Evolutionary conservation across 2,888 invertebrate genomes (phyloP), one percentile per base, ranked within the genome.

Genomic region (Dicycla oo): DNA sequence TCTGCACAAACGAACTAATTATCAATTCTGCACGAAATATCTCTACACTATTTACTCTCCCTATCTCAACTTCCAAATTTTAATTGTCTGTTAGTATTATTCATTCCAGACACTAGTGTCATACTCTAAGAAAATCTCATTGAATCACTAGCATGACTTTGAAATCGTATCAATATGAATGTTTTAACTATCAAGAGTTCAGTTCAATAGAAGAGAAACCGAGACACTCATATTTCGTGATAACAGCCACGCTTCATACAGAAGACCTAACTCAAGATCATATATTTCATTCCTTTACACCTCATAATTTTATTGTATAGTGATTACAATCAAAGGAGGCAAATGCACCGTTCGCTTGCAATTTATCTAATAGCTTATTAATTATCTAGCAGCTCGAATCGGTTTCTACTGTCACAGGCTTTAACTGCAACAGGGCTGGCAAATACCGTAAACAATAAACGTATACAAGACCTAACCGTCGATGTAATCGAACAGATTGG

Each of bases 281-380:
- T 78, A 58, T 72, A 66, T 56, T 73, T 58, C 30, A 60, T 38
- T 63, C 30, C 18, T 67, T 56, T 64, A 64, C 78, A 63, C 66
- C 81, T 70, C 47, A 77, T 76, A 64, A 81, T 80, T 80, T 69
- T 69, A 72, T 53, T 72, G 54, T 49, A n/a, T 51, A 40, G 30
- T 45, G 68, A 81, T 78, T 66, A 58, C 18, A 66, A 78, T 81
- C 72, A 51, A 65, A 45, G 53, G 30, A 57, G 69, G 70, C 56
- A 78, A 80, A 81, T 66, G 47, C 47, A 58, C 65, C 13, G 62
- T 69, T 69, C 47, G 62, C 54, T 78, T 47, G 77, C 78, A 72
- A 66, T 73, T 82, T 81, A 81, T 80, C 56, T 72, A 56, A 77
- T 45, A 49, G 69, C 51, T 53, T 65, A 69, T 66, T 78, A 82